A percentile compares a stretch with the other conserved stretches of the same genome.
phyloP scores from a whole-genome alignment of 2,113 vertebrate genomes.

The Ameiurus melas region DNA sequence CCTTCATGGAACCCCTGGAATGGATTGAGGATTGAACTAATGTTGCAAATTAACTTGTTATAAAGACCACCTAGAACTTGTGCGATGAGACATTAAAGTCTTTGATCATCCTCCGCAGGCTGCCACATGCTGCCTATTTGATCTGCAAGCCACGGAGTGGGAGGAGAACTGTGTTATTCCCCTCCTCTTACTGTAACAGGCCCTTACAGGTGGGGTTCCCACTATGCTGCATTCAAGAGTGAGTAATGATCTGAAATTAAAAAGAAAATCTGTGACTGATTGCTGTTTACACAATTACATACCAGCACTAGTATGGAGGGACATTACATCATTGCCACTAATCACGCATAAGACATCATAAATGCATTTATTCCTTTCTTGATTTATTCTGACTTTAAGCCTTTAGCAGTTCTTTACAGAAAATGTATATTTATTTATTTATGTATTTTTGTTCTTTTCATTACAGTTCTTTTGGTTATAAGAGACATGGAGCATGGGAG shows the following conservation, averaged over 20 bases:
- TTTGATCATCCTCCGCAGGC: conserved; percentile 54
- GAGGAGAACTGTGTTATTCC: conserved; percentile 24
- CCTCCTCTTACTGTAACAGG: conserved; percentile 46
- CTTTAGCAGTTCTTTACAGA: neutral
- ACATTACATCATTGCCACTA: conserved; percentile 3
- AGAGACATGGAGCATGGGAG: neutral
- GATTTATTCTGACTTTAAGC: neutral
- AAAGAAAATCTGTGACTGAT: conserved; percentile 44
- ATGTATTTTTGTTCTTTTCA: no score
- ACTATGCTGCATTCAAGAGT: conserved; percentile 28
- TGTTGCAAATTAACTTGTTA: conserved; percentile 52
- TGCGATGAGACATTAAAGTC: conserved; percentile 53
- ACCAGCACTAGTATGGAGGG: neutral
- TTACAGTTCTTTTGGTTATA: neutral
- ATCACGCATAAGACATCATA: conserved; percentile 12
- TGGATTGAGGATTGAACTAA: conserved; percentile 50
- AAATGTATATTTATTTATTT: neutral
- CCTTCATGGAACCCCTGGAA: conserved; percentile 30
- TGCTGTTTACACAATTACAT: conserved; percentile 38
- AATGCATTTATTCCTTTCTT: conserved; percentile 17
- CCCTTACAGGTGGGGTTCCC: conserved; percentile 46
- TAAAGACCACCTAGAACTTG: conserved; percentile 63
- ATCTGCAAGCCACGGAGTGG: conserved; percentile 40
- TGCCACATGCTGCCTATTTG: conserved; percentile 40
- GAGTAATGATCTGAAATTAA: conserved; percentile 39